Evolutionary conservation across 2,888 invertebrate species (phyloP), one percentile per base, ranked within the genome.

Genomic region (Ametastegia equiseti): DNA sequence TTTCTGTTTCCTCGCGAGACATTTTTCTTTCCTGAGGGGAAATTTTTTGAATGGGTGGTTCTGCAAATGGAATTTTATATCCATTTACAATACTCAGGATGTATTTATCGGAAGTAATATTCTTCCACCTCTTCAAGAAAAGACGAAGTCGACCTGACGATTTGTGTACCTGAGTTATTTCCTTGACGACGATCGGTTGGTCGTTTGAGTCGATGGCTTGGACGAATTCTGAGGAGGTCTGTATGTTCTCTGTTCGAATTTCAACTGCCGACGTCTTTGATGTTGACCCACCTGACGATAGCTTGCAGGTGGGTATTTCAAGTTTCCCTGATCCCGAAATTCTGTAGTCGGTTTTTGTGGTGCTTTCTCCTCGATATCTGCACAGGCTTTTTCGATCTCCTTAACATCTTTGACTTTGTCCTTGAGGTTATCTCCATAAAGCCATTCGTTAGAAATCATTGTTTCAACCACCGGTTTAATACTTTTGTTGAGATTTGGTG

Each of bases 331-430:
- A 50, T 63, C 23, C 6, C 71, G 81, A 30, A 50, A 2, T 65
- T 83, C 80, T 30, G 45, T 0, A 1, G 50, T 5, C 7, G 15
- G 7, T 65, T 47, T 83, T 42, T 65, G 42, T 42, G 60, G 42
- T 42, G 4, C 27, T 71, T 81, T 81, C 3, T 84, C 81, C 15
- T 83, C 81, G 4, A 84, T 84, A 9, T 81, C 71, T 3, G 83
- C 78, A 50, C 83, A 69, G 15, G 80, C 63, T 69, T 71, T 86
- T 42, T 84, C 85, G 0, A 86, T 73, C 5, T 84, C 65, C 50
- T 84, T 82, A 0, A 65, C 77, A 9, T 85, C 84, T 45, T 84
- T 86, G 0, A 86, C 39, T 19, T 83, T 80, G 0, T 86, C 84
- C 4, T 79, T 83, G 0, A 86, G 69, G 7, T 85, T 80, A 6